phyloP scores from a whole-genome alignment of 1,140 invertebrate genomes.

The Zaprionus africanus region DNA sequence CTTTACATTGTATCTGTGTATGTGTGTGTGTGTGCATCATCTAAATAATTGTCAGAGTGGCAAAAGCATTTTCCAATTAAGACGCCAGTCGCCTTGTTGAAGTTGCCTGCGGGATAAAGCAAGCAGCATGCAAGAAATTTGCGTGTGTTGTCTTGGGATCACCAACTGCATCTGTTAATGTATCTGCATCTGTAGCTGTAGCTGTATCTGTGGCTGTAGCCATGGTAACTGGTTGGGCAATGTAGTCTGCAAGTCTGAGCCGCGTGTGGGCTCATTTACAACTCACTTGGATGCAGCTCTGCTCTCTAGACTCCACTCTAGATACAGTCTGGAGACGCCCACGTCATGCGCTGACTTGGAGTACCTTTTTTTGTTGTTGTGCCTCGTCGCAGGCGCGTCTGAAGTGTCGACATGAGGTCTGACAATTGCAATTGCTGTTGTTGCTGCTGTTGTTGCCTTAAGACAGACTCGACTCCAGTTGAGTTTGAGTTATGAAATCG shows the following conservation, averaged over 20 bases:
- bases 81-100: conserved; percentile 57
- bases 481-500: conserved; percentile 42
- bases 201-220: background rate
- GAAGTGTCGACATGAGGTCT: conserved; percentile 80
- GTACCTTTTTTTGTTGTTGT: background rate
- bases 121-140: conserved; percentile 20
- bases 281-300: conserved; percentile 44
- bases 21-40: conserved; percentile 42
- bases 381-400: conserved; percentile 17
- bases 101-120: conserved; percentile 32
- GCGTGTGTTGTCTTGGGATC: conserved; percentile 1
- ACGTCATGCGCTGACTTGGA: conserved; percentile 18
- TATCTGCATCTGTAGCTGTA: background rate
- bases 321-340: conserved; percentile 28
- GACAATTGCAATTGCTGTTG: conserved; percentile 60
- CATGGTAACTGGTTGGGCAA: conserved; percentile 42
- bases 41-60: conserved; percentile 68
- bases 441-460: conserved; percentile 6
- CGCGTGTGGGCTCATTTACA: conserved; percentile 57
- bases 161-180: background rate
- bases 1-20: background rate
- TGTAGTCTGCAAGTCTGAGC: conserved; percentile 27
- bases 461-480: background rate
- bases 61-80: conserved; percentile 75
- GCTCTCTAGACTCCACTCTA: background rate